Evolutionary conservation across 2,113 vertebrate species (phyloP).

Genomic region (Cyanocitta stelleri): DNA sequence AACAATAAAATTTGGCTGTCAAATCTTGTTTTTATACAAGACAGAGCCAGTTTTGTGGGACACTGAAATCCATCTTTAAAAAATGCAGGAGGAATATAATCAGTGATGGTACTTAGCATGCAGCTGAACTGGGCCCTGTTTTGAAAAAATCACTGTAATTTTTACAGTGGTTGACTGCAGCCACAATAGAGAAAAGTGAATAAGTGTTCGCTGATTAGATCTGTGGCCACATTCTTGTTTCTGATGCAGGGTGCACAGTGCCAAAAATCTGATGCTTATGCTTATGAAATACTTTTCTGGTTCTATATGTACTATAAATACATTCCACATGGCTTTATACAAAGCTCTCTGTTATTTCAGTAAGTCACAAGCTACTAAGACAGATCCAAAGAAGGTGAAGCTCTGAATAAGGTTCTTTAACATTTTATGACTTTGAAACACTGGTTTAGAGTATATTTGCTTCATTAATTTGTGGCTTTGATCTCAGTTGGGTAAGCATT

Average conservation of each 20-base stretch:
- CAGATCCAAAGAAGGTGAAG: conserved; percentile 41
- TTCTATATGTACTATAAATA: conserved; percentile 49
- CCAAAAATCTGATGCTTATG: conserved; percentile 47
- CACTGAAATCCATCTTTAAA: not conserved
- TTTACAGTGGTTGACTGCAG: not conserved
- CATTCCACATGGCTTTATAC: conserved; percentile 45
- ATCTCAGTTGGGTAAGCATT: not conserved
- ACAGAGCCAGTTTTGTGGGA: not conserved
- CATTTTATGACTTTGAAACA: conserved; percentile 30
- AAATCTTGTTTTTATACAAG: not conserved
- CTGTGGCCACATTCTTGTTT: conserved; percentile 32
- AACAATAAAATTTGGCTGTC: not conserved
- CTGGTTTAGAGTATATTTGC: not conserved
- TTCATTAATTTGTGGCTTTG: conserved; percentile 40
- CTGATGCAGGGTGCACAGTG: not conserved
- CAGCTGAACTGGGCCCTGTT: not conserved
- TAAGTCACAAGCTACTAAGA: conserved; percentile 44
- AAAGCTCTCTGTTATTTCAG: conserved; percentile 48
- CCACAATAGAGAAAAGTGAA: not conserved
- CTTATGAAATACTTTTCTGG: conserved; percentile 41
- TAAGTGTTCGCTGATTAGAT: conserved; percentile 6
- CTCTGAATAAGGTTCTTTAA: conserved; percentile 38
- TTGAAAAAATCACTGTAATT: not conserved
- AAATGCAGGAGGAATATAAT: not conserved
- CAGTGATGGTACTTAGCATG: not conserved